These are phyloP conservation scores for Illadopsis cleaveri DNA, from an alignment of 2,113 vertebrate species.

Conservation along the genomic window DNA sequence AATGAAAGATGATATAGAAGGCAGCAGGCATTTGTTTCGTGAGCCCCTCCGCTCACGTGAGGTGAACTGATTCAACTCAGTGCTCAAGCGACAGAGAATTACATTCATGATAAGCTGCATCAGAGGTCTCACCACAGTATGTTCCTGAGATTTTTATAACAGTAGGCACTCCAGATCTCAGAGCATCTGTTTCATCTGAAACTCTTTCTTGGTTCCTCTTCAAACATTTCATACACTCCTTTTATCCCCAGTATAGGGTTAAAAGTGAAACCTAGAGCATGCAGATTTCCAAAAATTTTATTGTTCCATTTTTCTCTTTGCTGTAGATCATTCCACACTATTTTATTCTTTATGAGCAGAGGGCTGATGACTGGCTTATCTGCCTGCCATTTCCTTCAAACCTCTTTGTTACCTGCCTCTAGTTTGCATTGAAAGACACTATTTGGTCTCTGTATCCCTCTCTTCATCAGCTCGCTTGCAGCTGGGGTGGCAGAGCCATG, in stretches of 20 bases:
- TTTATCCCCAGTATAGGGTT: neutral
- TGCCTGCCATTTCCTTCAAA: neutral
- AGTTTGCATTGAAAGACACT: neutral
- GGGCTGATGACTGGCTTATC: neutral
- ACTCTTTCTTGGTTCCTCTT: neutral
- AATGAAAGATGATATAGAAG: neutral
- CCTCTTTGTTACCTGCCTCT: neutral
- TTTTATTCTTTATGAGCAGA: neutral
- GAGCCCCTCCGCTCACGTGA: neutral
- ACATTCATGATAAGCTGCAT: neutral
- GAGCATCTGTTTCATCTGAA: neutral
- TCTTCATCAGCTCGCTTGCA: neutral
- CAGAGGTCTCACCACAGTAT: neutral
- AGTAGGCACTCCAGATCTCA: neutral
- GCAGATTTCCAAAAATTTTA: neutral
- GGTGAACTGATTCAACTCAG: neutral
- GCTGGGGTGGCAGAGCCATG: neutral
- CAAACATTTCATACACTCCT: neutral
- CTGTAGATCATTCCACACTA: neutral
- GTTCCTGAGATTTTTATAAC: neutral
- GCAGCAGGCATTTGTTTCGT: neutral
- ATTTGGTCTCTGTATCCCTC: neutral
- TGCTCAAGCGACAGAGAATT: neutral
- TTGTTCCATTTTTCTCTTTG: neutral
- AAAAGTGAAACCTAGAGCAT: neutral